Evolutionary conservation across 1,140 invertebrate species (phyloP), one percentile per base, ranked within the genome.

Genomic region (Nasonia vitripennis): DNA sequence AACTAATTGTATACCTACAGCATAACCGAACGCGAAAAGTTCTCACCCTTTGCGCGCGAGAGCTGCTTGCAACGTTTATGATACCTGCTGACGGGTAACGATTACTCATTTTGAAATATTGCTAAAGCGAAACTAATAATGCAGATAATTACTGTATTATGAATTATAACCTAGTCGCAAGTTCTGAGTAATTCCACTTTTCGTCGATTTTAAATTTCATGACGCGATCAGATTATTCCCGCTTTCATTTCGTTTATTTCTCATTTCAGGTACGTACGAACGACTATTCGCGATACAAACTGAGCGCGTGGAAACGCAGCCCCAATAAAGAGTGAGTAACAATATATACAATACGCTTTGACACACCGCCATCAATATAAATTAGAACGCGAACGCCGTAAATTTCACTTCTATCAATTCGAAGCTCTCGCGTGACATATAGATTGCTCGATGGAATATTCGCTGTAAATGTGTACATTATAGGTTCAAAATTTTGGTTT

Each of bases 381-480:
- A 71, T 81, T 81, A 81, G 23, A 45, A 70, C 4, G 34, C 5
- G 12, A 27, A 10, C 17, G 51, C 67, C 67, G 27, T 70, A 45
- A 81, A 81, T 81, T 70, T 81, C 62, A 81, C 79, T 81, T 81
- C 67, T 48, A n/a, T 23, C 31, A 68, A 80, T 80, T 68, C 41
- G 68, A 68, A 80, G 2, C 20, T 37, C 31, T 11, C 45, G 75
- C 10, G 67, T n/a, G n/a, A 20, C 2, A 51, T 51, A 51, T 17
- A 37, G 3, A 45, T 45, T 45, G 41, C 41, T 9, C 7, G 41
- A 45, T 7, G 6, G 41, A 45, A 45, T 45, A 45, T 45, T 45
- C 7, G 68, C 68, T 12, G n/a, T 31, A 27, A 14, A 67, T 23
- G 62, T 67, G 62, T 23, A 20, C 1, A 23, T 23, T 6, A n/a